Evolutionary conservation across 2,113 vertebrate genomes (phyloP), one percentile per base, ranked within the genome.

Genomic region (Cyanoderma ruficeps): DNA sequence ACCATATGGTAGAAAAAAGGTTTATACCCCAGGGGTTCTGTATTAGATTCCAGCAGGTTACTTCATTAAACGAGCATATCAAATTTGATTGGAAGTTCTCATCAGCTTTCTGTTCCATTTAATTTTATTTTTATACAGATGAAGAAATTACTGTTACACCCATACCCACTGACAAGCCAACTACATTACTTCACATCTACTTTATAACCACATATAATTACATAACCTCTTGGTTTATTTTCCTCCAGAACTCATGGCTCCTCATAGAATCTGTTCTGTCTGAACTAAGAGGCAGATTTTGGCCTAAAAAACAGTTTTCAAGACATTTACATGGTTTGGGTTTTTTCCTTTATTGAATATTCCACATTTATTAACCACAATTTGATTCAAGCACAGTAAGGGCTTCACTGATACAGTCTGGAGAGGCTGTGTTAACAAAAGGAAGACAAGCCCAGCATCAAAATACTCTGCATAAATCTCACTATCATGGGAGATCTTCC

Each of bases 71-170:
- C 81, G 85, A 96, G 90, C 78, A 65, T 96, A 97, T 97, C 96
- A 93, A 93, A 96, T 97, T 97, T 95, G 95, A 97, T 94, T 97
- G 92, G 82, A 94, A 96, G 83, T 80, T 92, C 96, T 96, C 94
- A 94, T 98, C 91, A 79, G 89, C 85, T 97, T 97, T 97, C 91
- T 94, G 92, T 97, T 94, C 94, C 93, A 80, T 96, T 97, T 96
- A 84, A 97, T 96, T 97, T 97, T 96, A 97, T 97, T 98, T 96
- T 97, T 95, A 96, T 95, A 97, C 93, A 95, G 94, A 97, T 97
- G 97, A 97, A 97, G 93, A 96, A 97, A 98, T 98, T 93, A 96
- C 93, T 92, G 97, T 97, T 97, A 97, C 98, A 96, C 97, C 98
- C 98, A 97, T 93, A 82, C 87, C 83, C 95, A 98, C 89, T 97